Evolutionary conservation across 2,888 invertebrate genomes (phyloP).

Genomic region (Rhingia rostrata): DNA sequence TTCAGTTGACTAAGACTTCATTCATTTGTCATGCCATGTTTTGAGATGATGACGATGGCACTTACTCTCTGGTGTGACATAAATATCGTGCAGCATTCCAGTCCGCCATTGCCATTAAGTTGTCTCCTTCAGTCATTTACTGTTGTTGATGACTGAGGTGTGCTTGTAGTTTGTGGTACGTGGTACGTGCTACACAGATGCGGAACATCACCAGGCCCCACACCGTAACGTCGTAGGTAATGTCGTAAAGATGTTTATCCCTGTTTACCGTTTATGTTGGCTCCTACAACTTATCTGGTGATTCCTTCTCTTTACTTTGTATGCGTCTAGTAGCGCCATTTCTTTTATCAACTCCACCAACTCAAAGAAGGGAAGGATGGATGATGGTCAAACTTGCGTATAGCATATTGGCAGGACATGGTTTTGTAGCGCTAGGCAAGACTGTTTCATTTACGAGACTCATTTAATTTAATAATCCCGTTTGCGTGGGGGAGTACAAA

Average conservation of each 20-base stretch:
- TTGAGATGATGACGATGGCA: conserved; percentile 22
- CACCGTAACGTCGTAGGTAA: neutral
- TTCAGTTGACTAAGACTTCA: neutral
- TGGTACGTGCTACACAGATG: neutral
- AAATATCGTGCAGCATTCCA: neutral
- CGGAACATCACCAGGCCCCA: neutral
- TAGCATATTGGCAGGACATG: conserved; percentile 8
- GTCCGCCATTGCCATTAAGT: conserved; percentile 30
- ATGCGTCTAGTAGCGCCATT: neutral
- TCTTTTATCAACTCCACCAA: neutral
- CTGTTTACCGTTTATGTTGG: conserved; percentile 9
- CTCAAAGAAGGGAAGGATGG: too few species aligned
- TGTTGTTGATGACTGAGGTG: conserved; percentile 26
- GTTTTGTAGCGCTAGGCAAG: neutral
- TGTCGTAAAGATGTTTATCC: conserved; percentile 6
- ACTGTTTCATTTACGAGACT: conserved; percentile 19
- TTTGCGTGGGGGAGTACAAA: neutral
- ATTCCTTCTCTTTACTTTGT: neutral
- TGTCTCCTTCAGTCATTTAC: conserved; percentile 38
- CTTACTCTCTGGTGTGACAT: neutral
- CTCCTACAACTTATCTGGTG: neutral
- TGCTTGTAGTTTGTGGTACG: conserved; percentile 10
- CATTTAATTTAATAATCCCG: conserved; percentile 48
- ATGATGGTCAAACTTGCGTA: neutral
- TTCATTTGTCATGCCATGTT: conserved; percentile 21